Conservation (phyloP, 2,888 invertebrate species). For the Lasius fuliginosus region DNA sequence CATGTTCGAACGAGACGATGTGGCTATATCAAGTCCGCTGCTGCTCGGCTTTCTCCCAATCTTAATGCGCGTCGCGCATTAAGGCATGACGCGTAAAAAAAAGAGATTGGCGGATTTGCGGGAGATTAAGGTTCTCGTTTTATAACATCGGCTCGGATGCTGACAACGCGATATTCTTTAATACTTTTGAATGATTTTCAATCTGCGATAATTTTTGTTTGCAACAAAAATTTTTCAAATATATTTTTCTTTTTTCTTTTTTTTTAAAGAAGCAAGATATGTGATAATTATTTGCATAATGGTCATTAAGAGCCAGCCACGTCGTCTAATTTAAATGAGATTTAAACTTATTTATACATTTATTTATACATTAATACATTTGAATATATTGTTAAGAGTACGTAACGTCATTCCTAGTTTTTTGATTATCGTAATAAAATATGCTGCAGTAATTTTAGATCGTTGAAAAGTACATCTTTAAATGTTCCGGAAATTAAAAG, state of each 20-base stretch:
- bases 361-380: too few species aligned
- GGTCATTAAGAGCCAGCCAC: neutral
- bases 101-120: neutral
- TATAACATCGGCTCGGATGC: neutral
- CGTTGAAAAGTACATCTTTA: neutral
- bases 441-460: neutral
- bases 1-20: neutral
- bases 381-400: neutral
- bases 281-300: neutral
- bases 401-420: neutral
- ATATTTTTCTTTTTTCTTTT: neutral
- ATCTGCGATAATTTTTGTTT: neutral
- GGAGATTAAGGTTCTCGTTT: slow-evolving; percentile 1
- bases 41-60: neutral
- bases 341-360: neutral
- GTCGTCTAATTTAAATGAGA: neutral
- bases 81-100: slow-evolving; percentile 3
- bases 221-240: neutral
- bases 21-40: neutral
- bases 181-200: neutral
- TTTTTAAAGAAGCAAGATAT: neutral
- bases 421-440: neutral
- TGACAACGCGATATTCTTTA: slow-evolving; percentile 8
- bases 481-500: neutral
- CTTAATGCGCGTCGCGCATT: neutral